phyloP scores from a whole-genome alignment of 1,140 invertebrate species.

The Pachypeltis micranthus region DNA sequence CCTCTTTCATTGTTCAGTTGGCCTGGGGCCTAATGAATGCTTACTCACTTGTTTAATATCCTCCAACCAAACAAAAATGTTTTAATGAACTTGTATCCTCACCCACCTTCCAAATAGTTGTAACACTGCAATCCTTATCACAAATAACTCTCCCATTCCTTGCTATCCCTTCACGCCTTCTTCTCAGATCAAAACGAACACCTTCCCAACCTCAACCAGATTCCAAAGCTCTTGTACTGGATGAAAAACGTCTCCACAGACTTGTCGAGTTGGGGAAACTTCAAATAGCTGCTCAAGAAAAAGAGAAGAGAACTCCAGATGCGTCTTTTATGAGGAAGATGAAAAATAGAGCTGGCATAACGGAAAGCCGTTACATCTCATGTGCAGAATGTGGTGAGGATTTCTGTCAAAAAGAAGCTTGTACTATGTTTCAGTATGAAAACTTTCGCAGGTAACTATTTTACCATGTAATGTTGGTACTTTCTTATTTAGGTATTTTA shows the following conservation, averaged over 20 bases:
- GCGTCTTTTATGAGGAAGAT: slow-evolving; percentile 43
- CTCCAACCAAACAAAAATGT: too few relatives aligned
- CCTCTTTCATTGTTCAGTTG: too few relatives aligned
- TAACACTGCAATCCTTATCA: not conserved
- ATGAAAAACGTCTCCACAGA: slow-evolving; percentile 14
- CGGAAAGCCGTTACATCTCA: slow-evolving; percentile 58
- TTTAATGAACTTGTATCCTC: too few relatives aligned
- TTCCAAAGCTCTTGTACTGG: not conserved
- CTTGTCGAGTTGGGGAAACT: slow-evolving; percentile 70
- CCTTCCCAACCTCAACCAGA: not conserved
- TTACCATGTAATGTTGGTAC: too few relatives aligned
- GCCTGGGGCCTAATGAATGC: too few relatives aligned
- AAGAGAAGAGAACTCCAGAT: slow-evolving; percentile 48
- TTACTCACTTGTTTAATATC: too few relatives aligned
- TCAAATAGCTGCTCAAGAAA: slow-evolving; percentile 50
- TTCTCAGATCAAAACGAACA: not conserved
- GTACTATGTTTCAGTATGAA: slow-evolving; percentile 40
- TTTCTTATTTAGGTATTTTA: too few relatives aligned
- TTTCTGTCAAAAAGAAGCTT: slow-evolving; percentile 57
- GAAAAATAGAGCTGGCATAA: slow-evolving; percentile 62
- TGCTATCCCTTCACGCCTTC: too few relatives aligned
- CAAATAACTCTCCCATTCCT: not conserved
- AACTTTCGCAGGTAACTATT: slow-evolving; percentile 15
- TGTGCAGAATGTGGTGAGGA: slow-evolving; percentile 74
- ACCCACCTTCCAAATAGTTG: too few relatives aligned